Base-by-base conservation (phyloP, 1,140 invertebrate genomes). In the Heliconius eleuchia region DNA sequence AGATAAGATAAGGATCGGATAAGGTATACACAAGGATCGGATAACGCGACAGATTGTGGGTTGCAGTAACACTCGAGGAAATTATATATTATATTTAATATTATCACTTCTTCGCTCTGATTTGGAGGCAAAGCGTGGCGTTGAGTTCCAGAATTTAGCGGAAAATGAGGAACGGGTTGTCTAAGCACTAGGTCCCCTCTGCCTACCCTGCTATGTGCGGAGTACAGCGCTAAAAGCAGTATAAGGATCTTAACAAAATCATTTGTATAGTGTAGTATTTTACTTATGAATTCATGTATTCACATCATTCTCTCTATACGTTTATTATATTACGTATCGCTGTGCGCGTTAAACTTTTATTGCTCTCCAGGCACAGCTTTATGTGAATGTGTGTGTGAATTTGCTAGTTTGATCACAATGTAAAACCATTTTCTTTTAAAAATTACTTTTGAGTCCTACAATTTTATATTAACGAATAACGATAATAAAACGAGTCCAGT, bases 321-420 rank as follows among this genome's bases (percentile, higher is more conserved):
- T 66, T 30, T 66, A 77, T 77, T 71, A 77, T 77, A 70, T 73
- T 66, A 77, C 75, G 60, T 76, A 46, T 74, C 23, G 42, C 73
- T 75, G 37, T 75, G 71, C 52, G 77, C 55, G 70, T 78, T 55
- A 73, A 80, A 80, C 42, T 71, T 55, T 74, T 74, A 81, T 76
- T 46, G 71, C 71, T 55, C 80, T 72, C 80, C 30, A 74, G 72
- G 72, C 73, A 70, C 80, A 77, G 75, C 77, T 80, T 77, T 77
- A 81, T 74, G 77, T 57, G 77, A 77, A 77, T 77, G 75, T 37
- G 34, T 37, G 34, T 37, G 34, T 37, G 34, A 37, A 37, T 74
- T 73, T 77, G 50, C 27, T 74, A 74, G 73, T 74, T 74, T 42
- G 60, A 66, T n/a, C 9, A 66, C 60, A 66, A 66, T 66, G 60